Evolutionary conservation across 53 echinoderm and acorn worm genomes (phyloP), one percentile per base, ranked within the genome.

Genomic region (Holothuria scabra): DNA sequence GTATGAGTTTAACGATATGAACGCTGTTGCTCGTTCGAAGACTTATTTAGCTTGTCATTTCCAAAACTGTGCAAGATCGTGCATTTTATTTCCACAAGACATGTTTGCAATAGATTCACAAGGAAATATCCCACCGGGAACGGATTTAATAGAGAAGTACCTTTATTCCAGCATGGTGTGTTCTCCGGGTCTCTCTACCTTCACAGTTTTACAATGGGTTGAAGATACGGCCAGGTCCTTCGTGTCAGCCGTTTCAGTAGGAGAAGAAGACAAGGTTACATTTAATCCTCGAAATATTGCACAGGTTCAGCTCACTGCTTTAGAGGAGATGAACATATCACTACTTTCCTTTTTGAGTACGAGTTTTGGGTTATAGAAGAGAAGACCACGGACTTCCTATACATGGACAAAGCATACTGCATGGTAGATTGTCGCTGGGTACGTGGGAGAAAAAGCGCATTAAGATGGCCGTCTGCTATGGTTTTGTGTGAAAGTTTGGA

Each of bases 11-110:
- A 64, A 76, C 76, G 91, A 91, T 58, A 46, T 72, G 3, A 74
- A 88, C 69, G 85, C 80, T 9, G 69, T 91, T 65, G 74, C 91
- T 16, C 60, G 91, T 58, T 91, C 88, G 41, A 91, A 88, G 56
- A 85, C 85, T 12, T 81, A 85, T 29, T 81, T 85, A 58, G 62
- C 85, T 16, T 85, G 85, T 37, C 85, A 89, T 63, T 89, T 89
- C 65, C 49, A 60, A 57, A 56, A 65, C 7, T 74, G 81, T 8
- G 81, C 76, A 9, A 30, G 4, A 12, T 26, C 38, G 13, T 88
- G 91, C 56, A 37, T 85, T 38, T 62, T 26, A 32, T 78, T 91
- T 58, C 87, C 86, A n/a, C 46, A 58, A 24, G 67, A 59, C 4
- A 56, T 84, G 16, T 35, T 91, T 11, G 61, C 76, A 20, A 20